Conservation (phyloP, 2,797 vertebrate species). For the Danio choprae region DNA sequence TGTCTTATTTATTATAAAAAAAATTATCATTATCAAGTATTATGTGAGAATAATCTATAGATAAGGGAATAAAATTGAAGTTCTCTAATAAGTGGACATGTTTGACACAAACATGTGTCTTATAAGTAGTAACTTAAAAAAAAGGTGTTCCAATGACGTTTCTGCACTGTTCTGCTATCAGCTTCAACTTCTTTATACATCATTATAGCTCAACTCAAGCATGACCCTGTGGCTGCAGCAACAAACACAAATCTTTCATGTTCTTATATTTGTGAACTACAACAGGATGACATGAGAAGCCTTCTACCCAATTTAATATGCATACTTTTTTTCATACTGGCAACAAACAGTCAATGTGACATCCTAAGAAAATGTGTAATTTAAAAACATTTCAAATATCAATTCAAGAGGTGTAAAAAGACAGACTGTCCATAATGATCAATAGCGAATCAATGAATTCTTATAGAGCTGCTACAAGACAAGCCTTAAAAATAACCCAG, state of each 20-base stretch:
- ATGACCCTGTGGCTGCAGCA: slow-evolving; percentile 20
- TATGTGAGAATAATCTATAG: not conserved
- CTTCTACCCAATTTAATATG: not conserved
- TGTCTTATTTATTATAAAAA: not conserved
- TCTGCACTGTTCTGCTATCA: slow-evolving; percentile 26
- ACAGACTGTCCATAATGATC: not conserved
- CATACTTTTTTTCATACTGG: not conserved
- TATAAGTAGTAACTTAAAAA: not conserved
- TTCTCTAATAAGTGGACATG: not conserved
- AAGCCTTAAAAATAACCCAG: not conserved
- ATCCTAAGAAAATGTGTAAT: not conserved
- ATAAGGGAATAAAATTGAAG: not conserved
- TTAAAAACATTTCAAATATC: slow-evolving; percentile 7
- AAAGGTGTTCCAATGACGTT: slow-evolving; percentile 5
- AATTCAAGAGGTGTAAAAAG: not conserved
- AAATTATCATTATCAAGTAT: slow-evolving; percentile 1
- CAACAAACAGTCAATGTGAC: not conserved
- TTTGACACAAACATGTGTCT: slow-evolving; percentile 15
- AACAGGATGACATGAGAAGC: not conserved
- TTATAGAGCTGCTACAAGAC: not conserved
- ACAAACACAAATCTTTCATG: not conserved
- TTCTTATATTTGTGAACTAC: not conserved
- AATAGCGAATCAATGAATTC: slow-evolving; percentile 12
- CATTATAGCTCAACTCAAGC: slow-evolving; percentile 25
- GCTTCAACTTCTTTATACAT: slow-evolving; percentile 7